A percentile compares a stretch with the other conserved stretches of the same genome.
Conservation (phyloP, 2,888 invertebrate species). For the Mythimna vitellina region DNA sequence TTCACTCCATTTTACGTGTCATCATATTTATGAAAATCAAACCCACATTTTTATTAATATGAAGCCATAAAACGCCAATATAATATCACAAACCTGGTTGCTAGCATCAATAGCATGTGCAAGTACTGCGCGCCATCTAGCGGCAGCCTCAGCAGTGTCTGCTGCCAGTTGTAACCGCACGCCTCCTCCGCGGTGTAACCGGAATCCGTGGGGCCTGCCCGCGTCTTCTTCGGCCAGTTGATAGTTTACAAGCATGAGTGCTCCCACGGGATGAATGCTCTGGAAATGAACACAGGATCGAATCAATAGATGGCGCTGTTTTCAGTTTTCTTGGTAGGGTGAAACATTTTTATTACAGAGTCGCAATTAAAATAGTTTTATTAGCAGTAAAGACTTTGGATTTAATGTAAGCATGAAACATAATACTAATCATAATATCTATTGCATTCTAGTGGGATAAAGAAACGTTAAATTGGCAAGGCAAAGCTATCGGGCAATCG, state of each 20-base stretch:
- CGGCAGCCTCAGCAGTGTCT: constrained; percentile 93
- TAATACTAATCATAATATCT: not conserved
- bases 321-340: not conserved
- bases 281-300: constrained; percentile 72
- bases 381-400: not conserved
- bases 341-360: not conserved
- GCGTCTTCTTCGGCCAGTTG: constrained; percentile 92
- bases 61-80: not conserved
- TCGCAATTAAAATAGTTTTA: not conserved
- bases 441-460: not conserved
- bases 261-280: constrained; percentile 97
- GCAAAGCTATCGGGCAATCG: not conserved
- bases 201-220: constrained; percentile 93
- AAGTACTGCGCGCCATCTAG: constrained; percentile 94
- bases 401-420: not conserved
- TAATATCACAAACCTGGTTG: constrained; percentile 88
- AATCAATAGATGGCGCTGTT: constrained; percentile 60
- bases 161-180: constrained; percentile 95
- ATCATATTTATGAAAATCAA: not conserved
- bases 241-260: constrained; percentile 96
- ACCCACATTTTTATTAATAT: not conserved
- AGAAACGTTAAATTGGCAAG: constrained; percentile 7
- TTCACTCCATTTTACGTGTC: not conserved
- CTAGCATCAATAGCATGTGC: constrained; percentile 94
- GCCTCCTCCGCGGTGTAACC: constrained; percentile 93